Evolutionary conservation across 1,140 invertebrate species (phyloP).

Genomic region (Listronotus oregonensis): DNA sequence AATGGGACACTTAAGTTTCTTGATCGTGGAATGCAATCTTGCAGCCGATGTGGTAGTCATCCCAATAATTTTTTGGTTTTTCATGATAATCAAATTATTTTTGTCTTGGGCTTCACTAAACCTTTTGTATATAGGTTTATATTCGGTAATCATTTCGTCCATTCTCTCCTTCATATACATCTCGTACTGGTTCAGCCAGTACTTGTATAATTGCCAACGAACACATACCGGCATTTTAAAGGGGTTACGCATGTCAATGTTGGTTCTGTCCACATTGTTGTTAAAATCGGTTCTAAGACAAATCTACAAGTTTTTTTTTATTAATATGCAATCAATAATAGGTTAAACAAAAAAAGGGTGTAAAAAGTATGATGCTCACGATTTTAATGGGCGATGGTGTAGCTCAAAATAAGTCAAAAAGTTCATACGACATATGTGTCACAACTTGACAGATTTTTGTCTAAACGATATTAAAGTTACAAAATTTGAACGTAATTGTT

Average conservation of each 20-base stretch:
- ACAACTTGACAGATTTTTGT: too few relatives aligned
- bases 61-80: slow-evolving; percentile 63
- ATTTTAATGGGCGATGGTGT: too few relatives aligned
- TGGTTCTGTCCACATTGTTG: not conserved
- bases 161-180: slow-evolving; percentile 43
- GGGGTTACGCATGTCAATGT: not conserved
- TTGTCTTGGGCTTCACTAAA: slow-evolving; percentile 51
- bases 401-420: too few relatives aligned
- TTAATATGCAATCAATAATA: too few relatives aligned
- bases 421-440: too few relatives aligned
- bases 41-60: slow-evolving; percentile 81
- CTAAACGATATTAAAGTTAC: too few relatives aligned
- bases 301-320: too few relatives aligned
- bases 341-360: too few relatives aligned
- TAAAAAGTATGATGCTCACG: too few relatives aligned
- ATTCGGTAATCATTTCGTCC: slow-evolving; percentile 50
- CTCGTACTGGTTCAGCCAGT: slow-evolving; percentile 52
- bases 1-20: slow-evolving; percentile 56
- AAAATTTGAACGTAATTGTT: too few relatives aligned
- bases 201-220: slow-evolving; percentile 53
- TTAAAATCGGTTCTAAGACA: not conserved
- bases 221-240: not conserved
- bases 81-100: slow-evolving; percentile 52
- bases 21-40: slow-evolving; percentile 63
- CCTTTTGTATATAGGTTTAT: slow-evolving; percentile 47